phyloP scores from a whole-genome alignment of 2,113 vertebrate genomes.

The Oncorhynchus gorbuscha region DNA sequence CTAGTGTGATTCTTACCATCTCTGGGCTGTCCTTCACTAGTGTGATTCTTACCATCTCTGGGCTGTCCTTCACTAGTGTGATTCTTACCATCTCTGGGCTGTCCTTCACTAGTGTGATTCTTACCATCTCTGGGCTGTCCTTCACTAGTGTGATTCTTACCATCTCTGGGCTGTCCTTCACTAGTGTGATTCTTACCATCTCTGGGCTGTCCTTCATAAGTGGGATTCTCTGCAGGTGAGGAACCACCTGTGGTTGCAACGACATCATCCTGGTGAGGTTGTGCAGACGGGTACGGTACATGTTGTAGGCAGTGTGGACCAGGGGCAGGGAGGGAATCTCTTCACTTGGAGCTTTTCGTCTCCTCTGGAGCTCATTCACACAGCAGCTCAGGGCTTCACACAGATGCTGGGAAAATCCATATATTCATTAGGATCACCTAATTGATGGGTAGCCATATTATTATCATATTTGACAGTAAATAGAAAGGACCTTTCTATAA shows the following conservation, averaged over 20 bases:
- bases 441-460: not conserved
- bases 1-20: no score
- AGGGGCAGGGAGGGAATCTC: constrained; percentile 68
- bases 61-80: no score
- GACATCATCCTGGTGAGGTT: constrained; percentile 84
- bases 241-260: constrained; percentile 33
- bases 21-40: no score
- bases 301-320: constrained; percentile 81
- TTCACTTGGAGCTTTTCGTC: not conserved
- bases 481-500: not conserved
- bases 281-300: constrained; percentile 83
- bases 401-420: constrained; percentile 69
- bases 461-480: no score
- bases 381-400: constrained; percentile 76
- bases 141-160: no score
- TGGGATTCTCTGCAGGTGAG: constrained; percentile 62
- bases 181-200: no score
- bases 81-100: no score
- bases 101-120: no score
- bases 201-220: no score
- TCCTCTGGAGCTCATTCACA: constrained; percentile 69
- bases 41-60: no score
- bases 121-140: no score
- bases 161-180: no score
- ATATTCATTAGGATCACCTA: not conserved